These are phyloP conservation scores for Congeria kusceri DNA, from an alignment of 2,888 invertebrate genomes.

Conservation along the genomic window DNA sequence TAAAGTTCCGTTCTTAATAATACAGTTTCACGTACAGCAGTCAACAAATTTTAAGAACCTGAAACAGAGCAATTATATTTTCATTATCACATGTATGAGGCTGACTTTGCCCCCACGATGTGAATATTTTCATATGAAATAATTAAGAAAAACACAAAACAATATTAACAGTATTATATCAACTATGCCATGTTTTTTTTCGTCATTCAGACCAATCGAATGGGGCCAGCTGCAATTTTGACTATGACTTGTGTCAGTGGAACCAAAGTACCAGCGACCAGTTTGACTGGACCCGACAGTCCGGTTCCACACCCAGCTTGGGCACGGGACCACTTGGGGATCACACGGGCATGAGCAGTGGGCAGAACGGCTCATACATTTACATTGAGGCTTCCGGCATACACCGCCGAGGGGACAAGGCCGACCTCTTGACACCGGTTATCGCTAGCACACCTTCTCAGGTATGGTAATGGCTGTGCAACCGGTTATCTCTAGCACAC, in stretches of 20 bases:
- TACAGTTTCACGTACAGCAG: no score
- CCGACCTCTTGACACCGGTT: constrained; percentile 83
- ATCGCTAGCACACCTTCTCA: constrained; percentile 62
- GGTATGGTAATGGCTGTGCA: constrained; percentile 20
- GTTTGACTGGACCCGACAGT: constrained; percentile 76
- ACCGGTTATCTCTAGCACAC: no score
- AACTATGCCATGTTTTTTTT: no score
- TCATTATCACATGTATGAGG: no score
- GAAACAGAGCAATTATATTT: no score
- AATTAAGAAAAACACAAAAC: no score
- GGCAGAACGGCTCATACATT: constrained; percentile 88
- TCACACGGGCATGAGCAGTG: constrained; percentile 46
- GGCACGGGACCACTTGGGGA: constrained; percentile 73
- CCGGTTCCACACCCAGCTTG: constrained; percentile 58
- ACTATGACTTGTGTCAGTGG: constrained; percentile 76
- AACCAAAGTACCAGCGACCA: constrained; percentile 70
- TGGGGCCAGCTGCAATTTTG: constrained; percentile 75
- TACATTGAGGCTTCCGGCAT: constrained; percentile 91
- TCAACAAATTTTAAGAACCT: no score
- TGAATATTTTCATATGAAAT: no score
- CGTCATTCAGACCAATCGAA: no score
- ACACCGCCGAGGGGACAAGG: constrained; percentile 88
- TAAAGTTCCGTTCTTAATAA: no score
- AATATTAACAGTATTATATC: no score
- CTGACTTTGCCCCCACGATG: no score